Percentiles rank a stretch among this genome's conserved stretches.
Conservation (phyloP, 23 tunicate species). For the Botrylloides violaceus region DNA sequence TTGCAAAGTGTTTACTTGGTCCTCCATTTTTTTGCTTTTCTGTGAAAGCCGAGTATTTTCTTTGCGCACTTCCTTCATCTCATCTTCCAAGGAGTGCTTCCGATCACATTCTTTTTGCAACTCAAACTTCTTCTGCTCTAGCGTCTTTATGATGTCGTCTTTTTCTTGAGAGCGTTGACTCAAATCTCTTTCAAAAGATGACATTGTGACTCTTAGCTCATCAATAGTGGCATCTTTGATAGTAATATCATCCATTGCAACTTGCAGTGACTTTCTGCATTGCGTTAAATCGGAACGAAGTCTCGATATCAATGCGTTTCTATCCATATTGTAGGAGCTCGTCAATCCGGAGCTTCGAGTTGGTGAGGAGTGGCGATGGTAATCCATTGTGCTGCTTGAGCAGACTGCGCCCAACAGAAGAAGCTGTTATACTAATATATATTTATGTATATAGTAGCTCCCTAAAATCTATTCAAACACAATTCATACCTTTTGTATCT, state of each 20-base stretch:
- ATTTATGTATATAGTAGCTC: too few relatives aligned
- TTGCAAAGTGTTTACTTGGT: constrained; percentile 2
- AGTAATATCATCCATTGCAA: constrained; percentile 9
- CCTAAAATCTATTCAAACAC: background rate
- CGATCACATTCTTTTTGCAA: constrained; percentile 40
- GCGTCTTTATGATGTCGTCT: constrained; percentile 12
- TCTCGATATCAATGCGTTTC: constrained; percentile 12
- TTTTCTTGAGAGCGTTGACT: background rate
- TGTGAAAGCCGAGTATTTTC: constrained; percentile 18
- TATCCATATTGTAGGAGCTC: constrained; percentile 9
- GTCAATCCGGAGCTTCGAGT: constrained; percentile 4
- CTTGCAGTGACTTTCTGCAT: constrained; percentile 12
- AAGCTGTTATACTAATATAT: background rate
- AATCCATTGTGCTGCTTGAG: background rate
- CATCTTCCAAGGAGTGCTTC: constrained; percentile 54
- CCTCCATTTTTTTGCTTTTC: constrained; percentile 4
- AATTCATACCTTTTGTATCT: too few relatives aligned
- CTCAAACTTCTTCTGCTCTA: constrained; percentile 39
- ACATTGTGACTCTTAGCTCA: constrained; percentile 28
- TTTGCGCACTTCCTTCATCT: constrained; percentile 62
- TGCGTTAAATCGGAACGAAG: constrained; percentile 6
- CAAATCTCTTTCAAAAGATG: constrained; percentile 41
- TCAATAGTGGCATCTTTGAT: constrained; percentile 36
- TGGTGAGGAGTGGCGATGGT: constrained; percentile 3
- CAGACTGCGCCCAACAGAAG: too few relatives aligned